Conservation (phyloP, 2,113 vertebrate genomes). For the Notechis scutatus region DNA sequence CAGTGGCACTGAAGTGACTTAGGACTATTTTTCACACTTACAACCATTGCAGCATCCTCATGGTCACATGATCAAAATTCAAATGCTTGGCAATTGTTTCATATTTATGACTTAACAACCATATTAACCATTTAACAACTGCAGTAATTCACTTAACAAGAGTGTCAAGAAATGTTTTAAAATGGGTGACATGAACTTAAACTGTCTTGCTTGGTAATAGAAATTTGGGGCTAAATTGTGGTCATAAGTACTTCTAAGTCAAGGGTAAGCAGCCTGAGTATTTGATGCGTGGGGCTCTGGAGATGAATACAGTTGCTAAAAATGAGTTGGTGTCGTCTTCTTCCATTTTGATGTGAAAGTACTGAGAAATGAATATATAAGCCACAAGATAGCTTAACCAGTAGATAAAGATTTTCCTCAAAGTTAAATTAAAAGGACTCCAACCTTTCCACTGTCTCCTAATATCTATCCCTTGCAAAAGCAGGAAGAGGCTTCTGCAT, state of each 20-base stretch:
- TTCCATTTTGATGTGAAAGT: background rate
- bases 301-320: background rate
- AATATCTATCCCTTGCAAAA: background rate
- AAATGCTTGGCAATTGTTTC: background rate
- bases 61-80: background rate
- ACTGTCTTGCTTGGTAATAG: too few relatives aligned
- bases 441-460: background rate
- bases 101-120: background rate
- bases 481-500: background rate
- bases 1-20: background rate
- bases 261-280: background rate
- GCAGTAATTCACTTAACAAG: too few relatives aligned
- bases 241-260: background rate
- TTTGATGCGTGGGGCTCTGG: background rate
- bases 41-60: background rate
- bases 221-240: background rate
- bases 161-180: too few relatives aligned
- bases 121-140: too few relatives aligned
- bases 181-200: too few relatives aligned
- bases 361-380: background rate
- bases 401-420: background rate
- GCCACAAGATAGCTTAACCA: background rate
- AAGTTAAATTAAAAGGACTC: background rate
- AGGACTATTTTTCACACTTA: background rate
- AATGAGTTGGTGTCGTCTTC: background rate